phyloP scores from a whole-genome alignment of 2,113 vertebrate species.

The Hypanus sabinus region DNA sequence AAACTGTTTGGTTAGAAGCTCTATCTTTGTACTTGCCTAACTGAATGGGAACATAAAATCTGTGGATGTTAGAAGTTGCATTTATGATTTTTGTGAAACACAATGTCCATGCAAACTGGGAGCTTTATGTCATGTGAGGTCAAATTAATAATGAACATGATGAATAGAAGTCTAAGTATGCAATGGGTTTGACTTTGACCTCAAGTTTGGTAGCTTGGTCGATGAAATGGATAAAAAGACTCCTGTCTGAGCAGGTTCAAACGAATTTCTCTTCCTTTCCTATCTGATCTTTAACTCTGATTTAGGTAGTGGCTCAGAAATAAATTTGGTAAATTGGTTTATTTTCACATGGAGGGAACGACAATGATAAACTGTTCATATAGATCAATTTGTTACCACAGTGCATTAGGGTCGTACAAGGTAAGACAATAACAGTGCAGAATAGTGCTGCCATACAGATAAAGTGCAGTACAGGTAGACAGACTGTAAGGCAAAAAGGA shows the following conservation, averaged over 20 bases:
- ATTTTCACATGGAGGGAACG: no score
- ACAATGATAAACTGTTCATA: no score
- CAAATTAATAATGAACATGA: neutral
- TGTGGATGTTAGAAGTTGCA: no score
- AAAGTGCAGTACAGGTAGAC: no score
- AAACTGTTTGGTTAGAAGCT: no score
- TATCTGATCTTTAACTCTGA: neutral
- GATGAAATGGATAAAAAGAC: neutral
- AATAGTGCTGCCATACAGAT: no score
- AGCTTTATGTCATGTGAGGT: neutral
- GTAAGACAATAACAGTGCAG: no score
- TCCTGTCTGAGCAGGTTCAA: neutral
- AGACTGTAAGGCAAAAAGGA: neutral
- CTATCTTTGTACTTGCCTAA: no score
- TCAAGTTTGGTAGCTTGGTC: neutral
- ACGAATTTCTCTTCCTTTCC: neutral
- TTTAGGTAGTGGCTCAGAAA: neutral
- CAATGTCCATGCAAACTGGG: neutral
- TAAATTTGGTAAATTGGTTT: neutral
- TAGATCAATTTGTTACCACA: no score
- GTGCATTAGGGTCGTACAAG: no score
- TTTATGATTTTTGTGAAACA: neutral
- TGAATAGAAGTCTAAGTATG: neutral
- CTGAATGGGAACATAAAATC: no score
- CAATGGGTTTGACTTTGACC: neutral